Base-by-base conservation (phyloP, 1,140 invertebrate species). In the Odontomachus brunneus region DNA sequence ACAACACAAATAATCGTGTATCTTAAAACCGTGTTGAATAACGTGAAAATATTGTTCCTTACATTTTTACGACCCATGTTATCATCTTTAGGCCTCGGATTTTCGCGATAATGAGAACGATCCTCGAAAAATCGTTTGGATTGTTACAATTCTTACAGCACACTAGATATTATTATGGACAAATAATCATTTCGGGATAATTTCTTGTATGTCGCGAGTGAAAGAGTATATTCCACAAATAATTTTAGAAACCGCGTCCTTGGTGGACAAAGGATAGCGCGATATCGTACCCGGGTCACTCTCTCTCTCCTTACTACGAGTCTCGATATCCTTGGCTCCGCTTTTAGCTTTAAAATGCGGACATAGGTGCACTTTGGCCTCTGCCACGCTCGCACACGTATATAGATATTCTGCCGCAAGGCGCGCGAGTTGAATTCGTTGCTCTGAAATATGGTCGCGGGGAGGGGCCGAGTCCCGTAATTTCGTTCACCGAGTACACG, bases 41-140 rank as follows among this genome's bases (percentile, higher is more conserved):
- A 44, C 76, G 59, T 74, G 60, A 51, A 83, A 75, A 76, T 19
- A 22, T 74, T 44, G 84, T 69, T 69, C 88, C 84, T 86, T 84
- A 76, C 48, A 57, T 26, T 51, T 59, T 90, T 89, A 90, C 86
- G 69, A 82, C 82, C 88, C 87, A 88, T 69, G 83, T 89, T 90
- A 90, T 90, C 84, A 89, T 80, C 69, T 80, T 67, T 66, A 62
- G 73, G 88, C 5, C 80, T 76, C 44, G 26, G 19, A 76, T 85
- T 85, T 89, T 84, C 83, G 66, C 69, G 49, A 26, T n/a, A 44
- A 71, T 7, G 19, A 87, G 57, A 72, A 87, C 63, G 53, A 29
- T 53, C 69, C 65, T 87, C 73, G 29, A 73, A 55, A 65, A 87
- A 62, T 63, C 38, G 53, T 80, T 17, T 26, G 67, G 29, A 86